Evolutionary conservation across 1,140 invertebrate genomes (phyloP).

Genomic region (Drosophila malerkotliana): DNA sequence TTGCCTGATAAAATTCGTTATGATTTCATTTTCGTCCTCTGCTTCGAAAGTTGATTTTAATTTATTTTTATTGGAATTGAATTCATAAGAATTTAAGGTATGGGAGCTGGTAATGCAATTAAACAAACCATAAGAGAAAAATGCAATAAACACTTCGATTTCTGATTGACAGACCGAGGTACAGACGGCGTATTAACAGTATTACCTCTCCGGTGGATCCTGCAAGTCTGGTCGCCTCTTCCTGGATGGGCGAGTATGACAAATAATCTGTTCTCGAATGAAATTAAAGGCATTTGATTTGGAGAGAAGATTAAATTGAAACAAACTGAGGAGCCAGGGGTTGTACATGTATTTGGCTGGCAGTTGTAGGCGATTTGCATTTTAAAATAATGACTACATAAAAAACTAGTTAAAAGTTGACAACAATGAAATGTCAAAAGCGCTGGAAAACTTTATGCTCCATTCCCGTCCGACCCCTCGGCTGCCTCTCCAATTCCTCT

Average conservation of each 20-base stretch:
- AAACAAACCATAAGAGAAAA: constrained; percentile 57
- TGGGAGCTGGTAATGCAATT: constrained; percentile 54
- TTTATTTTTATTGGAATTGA: constrained; percentile 39
- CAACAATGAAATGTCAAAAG: constrained; percentile 78
- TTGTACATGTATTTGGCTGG: constrained; percentile 7
- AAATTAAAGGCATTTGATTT: constrained; percentile 53
- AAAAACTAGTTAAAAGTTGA: constrained; percentile 82
- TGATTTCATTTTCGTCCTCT: constrained; percentile 11
- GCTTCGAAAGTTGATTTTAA: constrained; percentile 13
- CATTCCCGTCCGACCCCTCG: background rate
- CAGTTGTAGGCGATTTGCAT: constrained; percentile 64
- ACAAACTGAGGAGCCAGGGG: constrained; percentile 12
- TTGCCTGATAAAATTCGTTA: background rate
- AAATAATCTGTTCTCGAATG: constrained; percentile 36
- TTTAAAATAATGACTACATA: constrained; percentile 73
- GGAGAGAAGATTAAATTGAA: constrained; percentile 49
- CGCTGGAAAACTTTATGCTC: constrained; percentile 61
- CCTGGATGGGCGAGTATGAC: constrained; percentile 5
- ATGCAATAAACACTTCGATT: constrained; percentile 70
- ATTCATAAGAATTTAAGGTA: constrained; percentile 21
- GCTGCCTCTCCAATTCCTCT: background rate
- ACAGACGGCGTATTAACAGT: constrained; percentile 54
- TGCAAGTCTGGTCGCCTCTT: constrained; percentile 28
- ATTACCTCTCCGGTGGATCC: constrained; percentile 33
- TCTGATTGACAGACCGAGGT: constrained; percentile 38